phyloP scores from a whole-genome alignment of 2,113 vertebrate genomes.

The Nycticorax nycticorax region DNA sequence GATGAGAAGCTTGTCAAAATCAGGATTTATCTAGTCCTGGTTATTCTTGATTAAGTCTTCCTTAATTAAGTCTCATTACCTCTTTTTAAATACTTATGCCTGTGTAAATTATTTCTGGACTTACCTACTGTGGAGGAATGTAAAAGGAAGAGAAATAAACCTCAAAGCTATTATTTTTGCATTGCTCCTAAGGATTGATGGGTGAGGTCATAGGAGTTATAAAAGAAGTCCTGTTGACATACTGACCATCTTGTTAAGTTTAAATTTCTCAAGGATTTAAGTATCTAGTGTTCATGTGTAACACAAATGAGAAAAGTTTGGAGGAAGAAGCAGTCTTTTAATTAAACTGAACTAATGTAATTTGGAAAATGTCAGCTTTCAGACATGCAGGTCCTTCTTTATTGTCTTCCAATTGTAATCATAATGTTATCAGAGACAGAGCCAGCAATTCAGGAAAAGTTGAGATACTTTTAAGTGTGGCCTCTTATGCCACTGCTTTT shows the following conservation, averaged over 20 bases:
- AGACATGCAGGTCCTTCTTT: not conserved
- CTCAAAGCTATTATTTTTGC: not conserved
- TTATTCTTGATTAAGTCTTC: not conserved
- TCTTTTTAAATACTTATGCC: not conserved
- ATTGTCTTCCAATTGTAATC: not conserved
- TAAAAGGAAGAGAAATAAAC: not conserved
- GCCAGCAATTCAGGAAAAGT: not conserved
- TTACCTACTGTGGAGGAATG: not conserved
- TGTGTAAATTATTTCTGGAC: not conserved
- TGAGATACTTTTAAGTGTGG: not conserved
- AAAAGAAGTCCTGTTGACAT: not conserved
- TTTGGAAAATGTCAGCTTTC: not conserved
- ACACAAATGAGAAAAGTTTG: not conserved
- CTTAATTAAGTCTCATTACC: not conserved
- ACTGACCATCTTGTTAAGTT: not conserved
- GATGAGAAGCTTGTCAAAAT: slow-evolving; percentile 25
- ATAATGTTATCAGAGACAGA: not conserved
- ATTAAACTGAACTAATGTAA: not conserved
- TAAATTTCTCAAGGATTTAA: not conserved
- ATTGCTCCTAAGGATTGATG: not conserved
- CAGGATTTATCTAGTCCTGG: not conserved
- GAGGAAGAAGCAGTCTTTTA: not conserved
- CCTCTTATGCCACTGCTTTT: not conserved
- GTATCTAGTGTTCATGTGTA: not conserved
- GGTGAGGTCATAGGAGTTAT: not conserved